Evolutionary conservation across 2,113 vertebrate genomes (phyloP).

Genomic region (Tachuris rubrigastra): DNA sequence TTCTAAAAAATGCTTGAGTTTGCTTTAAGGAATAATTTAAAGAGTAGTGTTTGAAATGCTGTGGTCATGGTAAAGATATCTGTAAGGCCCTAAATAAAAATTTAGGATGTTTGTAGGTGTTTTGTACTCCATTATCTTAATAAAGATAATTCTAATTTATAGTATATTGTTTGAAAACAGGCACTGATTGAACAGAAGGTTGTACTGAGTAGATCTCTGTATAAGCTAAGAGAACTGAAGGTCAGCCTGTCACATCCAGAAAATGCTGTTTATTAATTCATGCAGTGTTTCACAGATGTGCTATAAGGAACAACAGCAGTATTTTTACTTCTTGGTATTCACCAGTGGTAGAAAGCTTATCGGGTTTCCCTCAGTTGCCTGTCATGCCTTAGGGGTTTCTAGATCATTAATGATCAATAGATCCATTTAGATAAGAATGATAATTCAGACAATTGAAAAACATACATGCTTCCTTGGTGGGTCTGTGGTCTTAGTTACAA

Average conservation of each 20-base stretch:
- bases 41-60: neutral
- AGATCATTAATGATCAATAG: conserved; percentile 68
- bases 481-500: neutral
- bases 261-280: conserved; percentile 37
- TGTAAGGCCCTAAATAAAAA: neutral
- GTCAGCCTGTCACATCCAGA: conserved; percentile 16
- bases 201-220: neutral
- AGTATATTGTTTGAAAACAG: neutral
- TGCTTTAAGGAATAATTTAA: neutral
- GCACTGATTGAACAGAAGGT: neutral
- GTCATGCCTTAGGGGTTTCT: conserved; percentile 40
- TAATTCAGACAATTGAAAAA: conserved; percentile 57
- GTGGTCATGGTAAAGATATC: neutral
- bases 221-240: neutral
- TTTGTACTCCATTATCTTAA: neutral
- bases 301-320: neutral
- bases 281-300: neutral
- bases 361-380: conserved; percentile 39
- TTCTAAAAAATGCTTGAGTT: neutral
- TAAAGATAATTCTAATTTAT: neutral
- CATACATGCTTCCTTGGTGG: neutral
- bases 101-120: neutral
- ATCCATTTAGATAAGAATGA: conserved; percentile 50
- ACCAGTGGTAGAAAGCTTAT: neutral
- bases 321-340: conserved; percentile 49